These are phyloP conservation scores for Acrobasis repandana DNA, from an alignment of 2,888 invertebrate genomes.

Conservation along the genomic window DNA sequence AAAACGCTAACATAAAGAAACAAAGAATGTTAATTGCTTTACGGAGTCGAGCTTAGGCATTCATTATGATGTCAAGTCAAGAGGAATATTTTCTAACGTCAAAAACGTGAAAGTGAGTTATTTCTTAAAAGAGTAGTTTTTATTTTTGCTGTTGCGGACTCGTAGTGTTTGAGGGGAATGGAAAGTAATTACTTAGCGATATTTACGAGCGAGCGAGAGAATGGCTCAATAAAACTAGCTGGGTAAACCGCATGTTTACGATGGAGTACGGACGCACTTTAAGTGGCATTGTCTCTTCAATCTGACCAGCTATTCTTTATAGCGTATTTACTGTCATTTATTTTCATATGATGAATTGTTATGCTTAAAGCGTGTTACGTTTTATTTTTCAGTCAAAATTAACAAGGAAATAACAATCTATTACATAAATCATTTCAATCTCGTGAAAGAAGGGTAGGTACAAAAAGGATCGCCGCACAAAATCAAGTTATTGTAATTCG, in stretches of 20 bases:
- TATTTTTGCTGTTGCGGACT: conserved; percentile 57
- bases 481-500: conserved; percentile 2
- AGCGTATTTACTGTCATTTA: conserved; percentile 2
- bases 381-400: background rate
- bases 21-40: conserved; percentile 18
- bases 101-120: conserved; percentile 37
- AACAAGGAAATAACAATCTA: background rate
- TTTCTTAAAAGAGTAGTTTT: conserved; percentile 47
- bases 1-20: conserved; percentile 16
- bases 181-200: conserved; percentile 76
- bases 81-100: conserved; percentile 31
- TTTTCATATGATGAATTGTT: background rate
- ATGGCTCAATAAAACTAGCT: conserved; percentile 76
- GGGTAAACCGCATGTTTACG: conserved; percentile 68
- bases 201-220: conserved; percentile 74
- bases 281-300: conserved; percentile 60
- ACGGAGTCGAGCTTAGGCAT: conserved; percentile 1
- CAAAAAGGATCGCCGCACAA: background rate
- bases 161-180: conserved; percentile 66
- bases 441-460: background rate
- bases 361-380: background rate
- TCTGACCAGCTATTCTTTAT: conserved; percentile 36
- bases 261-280: conserved; percentile 51
- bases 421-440: background rate
- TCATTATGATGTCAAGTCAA: conserved; percentile 30